Conservation (phyloP, 2,797 vertebrate species). For the Hybognathus amarus region DNA sequence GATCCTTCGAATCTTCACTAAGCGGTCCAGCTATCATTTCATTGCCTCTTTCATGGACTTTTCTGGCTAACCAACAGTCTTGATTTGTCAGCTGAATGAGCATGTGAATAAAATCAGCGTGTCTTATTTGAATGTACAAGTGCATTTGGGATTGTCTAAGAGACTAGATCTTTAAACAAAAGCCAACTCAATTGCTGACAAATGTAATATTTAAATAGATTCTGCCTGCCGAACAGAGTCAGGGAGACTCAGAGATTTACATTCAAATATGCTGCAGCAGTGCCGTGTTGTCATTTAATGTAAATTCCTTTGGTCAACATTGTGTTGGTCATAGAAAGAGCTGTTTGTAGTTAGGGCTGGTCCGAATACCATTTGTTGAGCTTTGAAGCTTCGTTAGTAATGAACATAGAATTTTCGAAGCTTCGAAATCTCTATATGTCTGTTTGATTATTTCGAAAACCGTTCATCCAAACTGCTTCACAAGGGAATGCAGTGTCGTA, state of each 20-base stretch:
- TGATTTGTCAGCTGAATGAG: constrained; percentile 23
- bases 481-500: too few species aligned
- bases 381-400: too few species aligned
- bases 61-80: background rate
- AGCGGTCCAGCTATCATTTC: background rate
- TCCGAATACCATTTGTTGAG: too few species aligned
- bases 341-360: background rate
- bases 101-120: background rate
- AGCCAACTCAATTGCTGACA: constrained; percentile 19
- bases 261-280: constrained; percentile 9
- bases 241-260: constrained; percentile 3
- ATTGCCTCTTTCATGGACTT: background rate
- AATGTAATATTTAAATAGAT: constrained; percentile 37
- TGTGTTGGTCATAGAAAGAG: background rate
- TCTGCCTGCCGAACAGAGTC: constrained; percentile 3
- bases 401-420: too few species aligned
- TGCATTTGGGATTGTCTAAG: constrained; percentile 27
- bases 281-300: constrained; percentile 21
- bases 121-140: constrained; percentile 33
- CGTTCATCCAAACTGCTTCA: too few species aligned
- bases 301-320: constrained; percentile 35
- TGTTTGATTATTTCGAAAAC: too few species aligned
- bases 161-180: constrained; percentile 34
- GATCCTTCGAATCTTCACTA: constrained; percentile 15
- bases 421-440: too few species aligned